Percentiles rank a stretch among this genome's conserved stretches.
Conservation (phyloP, 2,888 invertebrate species). For the Alloplasta piceator region DNA sequence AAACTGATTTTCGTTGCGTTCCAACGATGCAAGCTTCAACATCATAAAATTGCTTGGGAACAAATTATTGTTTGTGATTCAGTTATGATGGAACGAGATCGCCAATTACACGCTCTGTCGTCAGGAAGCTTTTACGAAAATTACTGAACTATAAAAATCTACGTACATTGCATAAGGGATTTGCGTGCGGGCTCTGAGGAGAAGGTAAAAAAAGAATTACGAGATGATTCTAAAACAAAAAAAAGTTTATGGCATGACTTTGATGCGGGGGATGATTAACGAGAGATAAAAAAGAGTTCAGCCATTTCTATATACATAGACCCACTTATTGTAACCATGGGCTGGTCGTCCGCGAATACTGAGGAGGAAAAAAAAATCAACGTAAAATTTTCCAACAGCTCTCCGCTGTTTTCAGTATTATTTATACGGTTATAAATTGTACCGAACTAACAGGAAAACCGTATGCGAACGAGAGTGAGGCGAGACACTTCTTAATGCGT, state of each 20-base stretch:
- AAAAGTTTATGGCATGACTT: slow-evolving; percentile 23
- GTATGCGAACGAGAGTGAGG: slow-evolving; percentile 19
- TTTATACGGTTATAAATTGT: no score
- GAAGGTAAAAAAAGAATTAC: neutral
- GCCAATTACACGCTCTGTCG: neutral
- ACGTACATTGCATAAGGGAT: neutral
- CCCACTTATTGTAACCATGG: no score
- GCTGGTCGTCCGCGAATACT: no score
- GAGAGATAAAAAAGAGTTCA: slow-evolving; percentile 1
- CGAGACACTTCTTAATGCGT: slow-evolving; percentile 22
- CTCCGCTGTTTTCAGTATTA: neutral
- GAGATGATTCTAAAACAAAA: neutral
- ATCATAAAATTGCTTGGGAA: no score
- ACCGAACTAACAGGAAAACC: no score
- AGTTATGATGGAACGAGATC: no score
- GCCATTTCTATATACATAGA: no score
- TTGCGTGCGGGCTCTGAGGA: neutral
- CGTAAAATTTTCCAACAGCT: neutral
- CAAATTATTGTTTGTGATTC: no score
- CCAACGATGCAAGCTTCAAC: no score
- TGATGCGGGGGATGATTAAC: slow-evolving; percentile 36
- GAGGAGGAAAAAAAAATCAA: no score
- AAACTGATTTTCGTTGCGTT: no score
- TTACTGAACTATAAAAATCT: neutral
- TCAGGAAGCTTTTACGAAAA: neutral